Conservation (phyloP, 1,140 invertebrate genomes). For the Drosophila pruinosa region DNA sequence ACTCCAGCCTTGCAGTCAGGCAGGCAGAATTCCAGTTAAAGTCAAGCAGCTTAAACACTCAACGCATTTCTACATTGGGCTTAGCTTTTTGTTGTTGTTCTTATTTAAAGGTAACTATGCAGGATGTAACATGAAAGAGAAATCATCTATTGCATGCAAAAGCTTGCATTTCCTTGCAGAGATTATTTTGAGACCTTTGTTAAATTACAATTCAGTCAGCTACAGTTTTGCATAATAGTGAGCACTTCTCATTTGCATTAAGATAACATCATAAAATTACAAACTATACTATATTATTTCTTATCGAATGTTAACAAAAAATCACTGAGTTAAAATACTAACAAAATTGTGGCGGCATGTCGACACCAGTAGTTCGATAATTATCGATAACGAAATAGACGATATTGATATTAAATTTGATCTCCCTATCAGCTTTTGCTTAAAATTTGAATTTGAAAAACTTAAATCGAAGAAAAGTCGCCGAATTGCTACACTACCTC, state of each 20-base stretch:
- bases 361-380: background rate
- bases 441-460: background rate
- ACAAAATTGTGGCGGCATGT: background rate
- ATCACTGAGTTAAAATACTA: too few species aligned
- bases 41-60: constrained; percentile 52
- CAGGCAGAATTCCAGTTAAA: too few species aligned
- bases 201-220: background rate
- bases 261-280: background rate
- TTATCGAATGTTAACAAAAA: too few species aligned
- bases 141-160: constrained; percentile 49
- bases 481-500: background rate
- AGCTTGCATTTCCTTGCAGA: constrained; percentile 49
- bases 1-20: constrained; percentile 10
- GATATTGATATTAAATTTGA: background rate
- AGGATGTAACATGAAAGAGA: constrained; percentile 12
- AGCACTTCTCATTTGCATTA: background rate
- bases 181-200: background rate
- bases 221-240: background rate
- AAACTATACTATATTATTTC: too few species aligned
- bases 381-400: too few species aligned
- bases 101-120: constrained; percentile 37
- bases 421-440: background rate
- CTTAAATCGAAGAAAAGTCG: too few species aligned
- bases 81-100: constrained; percentile 19
- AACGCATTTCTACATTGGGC: constrained; percentile 10